Base-by-base conservation (phyloP, 35 echinoderm and acorn worm genomes). In the Ptychodera flava region DNA sequence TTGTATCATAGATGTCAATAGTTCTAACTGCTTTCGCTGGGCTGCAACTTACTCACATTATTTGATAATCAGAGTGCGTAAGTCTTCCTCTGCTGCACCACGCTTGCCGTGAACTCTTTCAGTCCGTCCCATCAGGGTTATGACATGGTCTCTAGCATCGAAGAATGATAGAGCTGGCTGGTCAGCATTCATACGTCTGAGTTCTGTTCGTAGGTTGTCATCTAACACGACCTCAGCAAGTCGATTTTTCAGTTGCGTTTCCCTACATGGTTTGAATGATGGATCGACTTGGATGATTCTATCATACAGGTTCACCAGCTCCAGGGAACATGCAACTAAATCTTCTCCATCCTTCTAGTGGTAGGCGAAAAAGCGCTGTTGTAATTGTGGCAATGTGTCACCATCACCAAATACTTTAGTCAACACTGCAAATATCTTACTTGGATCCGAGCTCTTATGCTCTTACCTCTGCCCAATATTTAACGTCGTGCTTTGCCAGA, bases 281-380 rank as follows among this genome's bases (percentile, higher is more conserved):
- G 22, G 1, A 79, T 31, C 32, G 29, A 28, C 6, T n/a, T n/a
- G n/a, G n/a, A n/a, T n/a, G n/a, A n/a, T n/a, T n/a, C n/a, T n/a
- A n/a, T n/a, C n/a, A n/a, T n/a, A n/a, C n/a, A n/a, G n/a, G n/a
- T n/a, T n/a, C n/a, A n/a, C n/a, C n/a, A n/a, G n/a, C n/a, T n/a
- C n/a, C n/a, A n/a, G n/a, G n/a, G n/a, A n/a, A n/a, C n/a, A n/a
- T n/a, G n/a, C n/a, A n/a, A n/a, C n/a, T n/a, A n/a, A n/a, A n/a
- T n/a, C n/a, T n/a, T n/a, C n/a, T n/a, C n/a, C n/a, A n/a, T n/a
- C n/a, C n/a, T 79, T 79, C 35, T 91, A 86, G 16, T 12, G 1
- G 52, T 94, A 87, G 12, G 78, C 31, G 31, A 83, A 94, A 37
- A 94, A 94, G 16, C 77, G 78, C 35, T 91, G 89, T 37, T 95